Evolutionary conservation across 2,113 vertebrate species (phyloP).

Genomic region (Pangasianodon gigas): DNA sequence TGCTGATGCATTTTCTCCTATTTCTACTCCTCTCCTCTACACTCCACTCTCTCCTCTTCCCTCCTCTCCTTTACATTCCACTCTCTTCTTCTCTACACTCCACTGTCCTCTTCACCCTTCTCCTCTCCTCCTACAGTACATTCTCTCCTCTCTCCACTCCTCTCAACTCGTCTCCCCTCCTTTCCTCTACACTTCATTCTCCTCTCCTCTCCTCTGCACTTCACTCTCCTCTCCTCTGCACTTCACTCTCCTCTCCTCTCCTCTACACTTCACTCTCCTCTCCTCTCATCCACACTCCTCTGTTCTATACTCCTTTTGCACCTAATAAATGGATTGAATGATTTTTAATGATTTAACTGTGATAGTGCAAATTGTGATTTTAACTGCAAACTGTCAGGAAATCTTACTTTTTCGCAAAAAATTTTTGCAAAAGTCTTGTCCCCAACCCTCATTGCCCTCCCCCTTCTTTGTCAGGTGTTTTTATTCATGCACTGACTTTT

Average conservation of each 20-base stretch:
- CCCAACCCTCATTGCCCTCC: background rate
- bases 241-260: background rate
- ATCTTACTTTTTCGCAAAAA: background rate
- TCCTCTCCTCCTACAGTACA: background rate
- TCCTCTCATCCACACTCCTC: background rate
- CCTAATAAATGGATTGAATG: background rate
- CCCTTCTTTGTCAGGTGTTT: background rate
- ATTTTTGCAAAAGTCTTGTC: background rate
- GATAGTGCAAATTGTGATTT: background rate
- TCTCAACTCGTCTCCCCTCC: constrained; percentile 40
- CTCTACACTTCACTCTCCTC: background rate
- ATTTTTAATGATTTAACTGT: background rate
- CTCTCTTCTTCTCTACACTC: background rate
- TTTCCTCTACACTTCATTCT: background rate
- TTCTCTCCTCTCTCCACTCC: background rate
- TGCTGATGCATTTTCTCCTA: constrained; percentile 25
- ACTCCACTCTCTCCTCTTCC: background rate
- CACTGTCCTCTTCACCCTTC: background rate
- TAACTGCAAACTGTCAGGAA: background rate
- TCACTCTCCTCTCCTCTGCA: background rate
- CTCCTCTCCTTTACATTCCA: constrained; percentile 45
- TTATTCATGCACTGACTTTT: constrained; percentile 25
- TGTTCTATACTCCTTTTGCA: background rate
- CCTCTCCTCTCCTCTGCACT: background rate
- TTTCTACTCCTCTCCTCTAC: constrained; percentile 26